These are phyloP conservation scores for Nyctereutes procyonoides DNA, from an alignment of 2,113 vertebrate species.

Conservation along the genomic window DNA sequence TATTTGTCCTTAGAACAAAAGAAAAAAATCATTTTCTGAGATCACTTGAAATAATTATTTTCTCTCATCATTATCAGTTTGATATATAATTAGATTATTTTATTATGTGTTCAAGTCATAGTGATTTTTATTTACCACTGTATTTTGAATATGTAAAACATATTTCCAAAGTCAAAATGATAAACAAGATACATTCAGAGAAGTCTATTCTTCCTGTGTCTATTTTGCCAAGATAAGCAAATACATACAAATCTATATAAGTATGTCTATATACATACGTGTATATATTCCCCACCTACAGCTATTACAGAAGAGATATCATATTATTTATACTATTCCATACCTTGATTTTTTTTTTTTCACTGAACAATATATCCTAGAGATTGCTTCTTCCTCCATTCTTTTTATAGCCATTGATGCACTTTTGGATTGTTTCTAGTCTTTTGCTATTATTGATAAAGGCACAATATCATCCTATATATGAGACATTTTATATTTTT, in stretches of 20 bases:
- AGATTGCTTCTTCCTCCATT: not conserved
- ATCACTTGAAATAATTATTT: conserved; percentile 24
- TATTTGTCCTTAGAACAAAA: conserved; percentile 19
- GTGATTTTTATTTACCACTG: not conserved
- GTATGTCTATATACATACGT: not conserved
- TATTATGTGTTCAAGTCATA: not conserved
- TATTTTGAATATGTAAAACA: conserved; percentile 33
- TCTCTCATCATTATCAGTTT: not conserved
- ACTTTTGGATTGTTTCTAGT: not conserved
- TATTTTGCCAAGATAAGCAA: not conserved
- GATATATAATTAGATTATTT: not conserved
- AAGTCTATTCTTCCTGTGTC: not conserved
- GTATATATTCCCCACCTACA: not conserved
- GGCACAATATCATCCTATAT: not conserved
- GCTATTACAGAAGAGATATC: not conserved
- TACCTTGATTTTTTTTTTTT: not conserved
- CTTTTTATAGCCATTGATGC: not conserved
- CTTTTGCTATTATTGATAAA: not conserved
- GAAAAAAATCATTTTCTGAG: conserved; percentile 22
- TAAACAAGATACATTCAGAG: not conserved
- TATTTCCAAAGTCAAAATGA: conserved; percentile 40
- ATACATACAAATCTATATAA: not conserved
- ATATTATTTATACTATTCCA: not conserved
- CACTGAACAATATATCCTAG: not conserved
- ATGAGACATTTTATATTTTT: conserved; percentile 37